phyloP scores from a whole-genome alignment of 2,113 vertebrate species.

The Cololabis saira region DNA sequence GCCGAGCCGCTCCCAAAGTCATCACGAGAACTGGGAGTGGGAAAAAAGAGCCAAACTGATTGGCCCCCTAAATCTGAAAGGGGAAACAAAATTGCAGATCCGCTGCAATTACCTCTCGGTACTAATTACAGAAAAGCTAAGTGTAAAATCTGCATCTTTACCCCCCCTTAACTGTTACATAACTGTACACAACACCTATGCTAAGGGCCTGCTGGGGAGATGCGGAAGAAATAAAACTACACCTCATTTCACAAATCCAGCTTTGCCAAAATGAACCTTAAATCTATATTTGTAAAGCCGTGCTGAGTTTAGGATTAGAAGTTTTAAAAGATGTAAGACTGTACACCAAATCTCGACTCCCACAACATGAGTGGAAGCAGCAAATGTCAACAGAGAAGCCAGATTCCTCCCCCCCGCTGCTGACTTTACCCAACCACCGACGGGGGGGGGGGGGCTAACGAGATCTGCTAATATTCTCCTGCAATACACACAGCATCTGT shows the following conservation, averaged over 20 bases:
- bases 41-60: slow-evolving; percentile 74
- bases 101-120: slow-evolving; percentile 76
- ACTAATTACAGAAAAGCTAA: slow-evolving; percentile 78
- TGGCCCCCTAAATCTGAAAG: slow-evolving; percentile 69
- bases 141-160: slow-evolving; percentile 66
- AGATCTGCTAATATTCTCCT: slow-evolving; percentile 48
- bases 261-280: slow-evolving; percentile 13
- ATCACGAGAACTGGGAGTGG: slow-evolving; percentile 49
- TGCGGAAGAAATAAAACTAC: neutral
- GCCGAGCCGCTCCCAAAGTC: slow-evolving; percentile 62
- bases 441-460: slow-evolving; percentile 11
- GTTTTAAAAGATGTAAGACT: slow-evolving; percentile 24
- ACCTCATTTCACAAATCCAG: slow-evolving; percentile 21
- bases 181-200: slow-evolving; percentile 48
- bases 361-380: slow-evolving; percentile 16
- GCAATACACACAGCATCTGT: slow-evolving; percentile 60
- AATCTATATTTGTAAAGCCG: slow-evolving; percentile 34
- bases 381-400: slow-evolving; percentile 17
- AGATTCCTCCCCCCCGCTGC: slow-evolving; percentile 25
- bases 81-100: slow-evolving; percentile 77
- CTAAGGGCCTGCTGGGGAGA: slow-evolving; percentile 11
- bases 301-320: slow-evolving; percentile 15
- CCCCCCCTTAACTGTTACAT: neutral
- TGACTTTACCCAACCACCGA: slow-evolving; percentile 29
- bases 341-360: slow-evolving; percentile 1